Evolutionary conservation across 2,113 vertebrate species (phyloP), one percentile per base, ranked within the genome.

Genomic region (Tychaedon coryphoeus): DNA sequence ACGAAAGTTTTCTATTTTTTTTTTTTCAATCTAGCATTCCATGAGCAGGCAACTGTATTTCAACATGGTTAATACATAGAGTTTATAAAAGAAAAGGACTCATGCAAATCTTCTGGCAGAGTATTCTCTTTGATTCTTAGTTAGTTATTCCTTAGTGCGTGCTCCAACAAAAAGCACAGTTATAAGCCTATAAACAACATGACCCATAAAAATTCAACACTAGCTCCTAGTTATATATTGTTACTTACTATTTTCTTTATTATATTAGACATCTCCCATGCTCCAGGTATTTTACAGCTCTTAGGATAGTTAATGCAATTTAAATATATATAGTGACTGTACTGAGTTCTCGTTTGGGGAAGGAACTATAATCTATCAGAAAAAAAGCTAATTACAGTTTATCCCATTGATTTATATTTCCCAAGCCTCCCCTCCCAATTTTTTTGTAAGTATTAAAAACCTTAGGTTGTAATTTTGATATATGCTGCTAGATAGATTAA

Each of bases 241-340:
- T 91, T 89, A 94, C 73, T 84, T 95, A 87, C 70, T 95, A 72
- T 95, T 95, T 93, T 75, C 89, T 92, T 89, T 93, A 96, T 92
- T 93, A 81, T 92, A 93, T 93, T 91, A 92, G 86, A 92, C 80
- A 81, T 87, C 65, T 92, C 89, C 73, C 77, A 82, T 92, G 74
- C 62, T 93, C 57, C 73, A 95, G 89, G 80, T 92, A 91, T 92
- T 95, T 92, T 93, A 93, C 86, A 95, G 77, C 70, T 95, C 54
- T 85, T 91, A 95, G 53, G 62, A 90, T 78, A 95, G 79, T 94
- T 94, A 94, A 92, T 88, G 70, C 84, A 93, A 91, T 95, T 92
- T 95, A 92, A 93, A 96, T 90, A 93, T 81, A 88, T 91, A 86
- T 95, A 91, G 80, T 91, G 65, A 86, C 42, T 83, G 31, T 70